Evolutionary conservation across 2,113 vertebrate genomes (phyloP).

Genomic region (Tetraodon nigroviridis): DNA sequence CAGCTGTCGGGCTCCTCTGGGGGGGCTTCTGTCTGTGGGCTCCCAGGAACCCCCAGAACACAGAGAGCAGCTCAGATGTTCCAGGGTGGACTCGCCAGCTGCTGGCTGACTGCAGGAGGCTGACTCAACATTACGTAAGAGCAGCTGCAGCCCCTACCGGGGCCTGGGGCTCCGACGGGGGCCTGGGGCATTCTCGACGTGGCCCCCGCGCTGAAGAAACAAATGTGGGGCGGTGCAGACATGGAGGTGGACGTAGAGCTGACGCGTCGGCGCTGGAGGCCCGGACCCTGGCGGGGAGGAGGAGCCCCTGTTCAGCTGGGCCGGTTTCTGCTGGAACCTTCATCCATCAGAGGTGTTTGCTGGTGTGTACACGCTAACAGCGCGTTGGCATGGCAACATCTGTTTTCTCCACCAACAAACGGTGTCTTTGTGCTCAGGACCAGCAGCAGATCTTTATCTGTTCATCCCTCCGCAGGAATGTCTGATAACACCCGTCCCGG

Average conservation of each 20-base stretch:
- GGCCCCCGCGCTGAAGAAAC: constrained; percentile 28
- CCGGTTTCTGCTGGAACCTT: not conserved
- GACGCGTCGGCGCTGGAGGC: constrained; percentile 32
- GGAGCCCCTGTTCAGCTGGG: too few relatives aligned
- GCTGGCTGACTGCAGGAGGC: not conserved
- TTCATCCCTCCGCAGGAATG: not conserved
- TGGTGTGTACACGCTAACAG: not conserved
- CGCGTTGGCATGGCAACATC: not conserved
- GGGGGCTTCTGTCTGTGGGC: not conserved
- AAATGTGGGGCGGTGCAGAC: constrained; percentile 11
- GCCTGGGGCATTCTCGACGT: not conserved
- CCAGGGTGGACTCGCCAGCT: not conserved
- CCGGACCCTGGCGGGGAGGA: constrained; percentile 18
- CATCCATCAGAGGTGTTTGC: too few relatives aligned
- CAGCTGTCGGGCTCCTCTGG: not conserved
- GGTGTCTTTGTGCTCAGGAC: not conserved
- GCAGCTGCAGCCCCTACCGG: not conserved
- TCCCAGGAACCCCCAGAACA: not conserved
- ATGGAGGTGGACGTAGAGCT: too few relatives aligned
- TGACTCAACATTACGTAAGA: constrained; percentile 10
- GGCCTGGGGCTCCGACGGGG: not conserved
- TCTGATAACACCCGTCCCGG: not conserved
- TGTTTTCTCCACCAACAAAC: not conserved
- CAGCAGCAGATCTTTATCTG: not conserved
- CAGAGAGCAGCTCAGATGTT: not conserved